Evolutionary conservation across 2,888 invertebrate genomes (phyloP).

Genomic region (Aleiodes testaceus): DNA sequence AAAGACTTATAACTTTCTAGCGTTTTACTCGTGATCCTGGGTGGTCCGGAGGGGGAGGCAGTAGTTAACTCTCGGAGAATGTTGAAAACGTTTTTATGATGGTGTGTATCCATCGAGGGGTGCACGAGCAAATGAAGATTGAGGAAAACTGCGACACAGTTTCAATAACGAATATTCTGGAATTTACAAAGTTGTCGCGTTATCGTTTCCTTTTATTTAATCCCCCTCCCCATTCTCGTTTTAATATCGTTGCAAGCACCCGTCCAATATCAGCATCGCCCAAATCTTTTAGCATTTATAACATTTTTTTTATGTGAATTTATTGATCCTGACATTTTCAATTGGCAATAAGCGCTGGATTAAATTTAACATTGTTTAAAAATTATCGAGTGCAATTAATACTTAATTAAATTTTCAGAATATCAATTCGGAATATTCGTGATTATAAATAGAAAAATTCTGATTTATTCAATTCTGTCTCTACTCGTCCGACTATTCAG

Average conservation of each 20-base stretch:
- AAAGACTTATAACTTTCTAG: slow-evolving; percentile 63
- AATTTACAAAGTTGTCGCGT: slow-evolving; percentile 42
- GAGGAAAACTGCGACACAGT: slow-evolving; percentile 45
- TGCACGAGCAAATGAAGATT: slow-evolving; percentile 13
- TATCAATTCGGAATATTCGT: too few species aligned
- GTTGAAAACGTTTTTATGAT: slow-evolving; percentile 39
- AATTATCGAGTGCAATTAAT: too few species aligned
- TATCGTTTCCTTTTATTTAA: slow-evolving; percentile 48
- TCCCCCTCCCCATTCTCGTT: slow-evolving; percentile 26
- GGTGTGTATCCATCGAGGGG: neutral
- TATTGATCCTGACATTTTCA: neutral
- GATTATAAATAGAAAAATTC: too few species aligned
- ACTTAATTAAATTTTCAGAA: too few species aligned
- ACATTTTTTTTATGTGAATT: neutral
- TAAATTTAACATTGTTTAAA: too few species aligned
- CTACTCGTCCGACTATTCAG: neutral
- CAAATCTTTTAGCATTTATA: slow-evolving; percentile 32
- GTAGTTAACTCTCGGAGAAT: slow-evolving; percentile 56
- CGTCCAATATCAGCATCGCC: slow-evolving; percentile 22
- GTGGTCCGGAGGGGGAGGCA: neutral
- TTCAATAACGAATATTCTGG: slow-evolving; percentile 54
- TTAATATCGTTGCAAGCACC: slow-evolving; percentile 33
- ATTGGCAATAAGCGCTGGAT: too few species aligned
- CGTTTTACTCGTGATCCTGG: slow-evolving; percentile 49
- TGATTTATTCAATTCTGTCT: neutral